These are phyloP conservation scores for Arnoldichthys spilopterus DNA, from an alignment of 2,797 vertebrate genomes.

Conservation along the genomic window DNA sequence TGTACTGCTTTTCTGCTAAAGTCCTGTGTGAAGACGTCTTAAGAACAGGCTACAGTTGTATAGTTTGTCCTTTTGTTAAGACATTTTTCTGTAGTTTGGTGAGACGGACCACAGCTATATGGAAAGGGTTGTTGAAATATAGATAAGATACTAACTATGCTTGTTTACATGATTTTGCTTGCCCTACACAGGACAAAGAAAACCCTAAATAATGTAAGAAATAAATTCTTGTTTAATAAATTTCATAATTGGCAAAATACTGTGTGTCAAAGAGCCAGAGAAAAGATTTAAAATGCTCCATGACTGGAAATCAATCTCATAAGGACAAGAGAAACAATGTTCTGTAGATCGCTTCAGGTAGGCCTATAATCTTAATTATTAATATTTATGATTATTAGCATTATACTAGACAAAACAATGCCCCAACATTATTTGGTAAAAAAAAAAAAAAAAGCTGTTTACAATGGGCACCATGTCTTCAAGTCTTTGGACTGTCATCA, in stretches of 20 bases:
- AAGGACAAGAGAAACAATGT: background rate
- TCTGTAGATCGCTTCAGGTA: background rate
- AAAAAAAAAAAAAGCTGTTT: no score
- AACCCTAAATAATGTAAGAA: background rate
- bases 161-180: background rate
- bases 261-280: background rate
- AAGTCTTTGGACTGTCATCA: no score
- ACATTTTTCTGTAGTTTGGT: background rate
- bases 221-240: background rate
- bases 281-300: background rate
- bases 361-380: background rate
- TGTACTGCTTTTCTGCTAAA: background rate
- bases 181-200: background rate
- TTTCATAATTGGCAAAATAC: no score
- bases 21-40: background rate
- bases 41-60: background rate
- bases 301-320: background rate
- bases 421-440: background rate
- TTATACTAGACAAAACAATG: background rate
- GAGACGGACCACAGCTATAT: background rate
- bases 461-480: no score
- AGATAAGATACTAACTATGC: background rate
- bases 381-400: background rate
- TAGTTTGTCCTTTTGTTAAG: background rate
- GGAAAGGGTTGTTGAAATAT: background rate